A percentile compares a stretch with the other conserved stretches of the same genome.
phyloP scores from a whole-genome alignment of 2,888 invertebrate species.

The Melangyna quadrimaculata region DNA sequence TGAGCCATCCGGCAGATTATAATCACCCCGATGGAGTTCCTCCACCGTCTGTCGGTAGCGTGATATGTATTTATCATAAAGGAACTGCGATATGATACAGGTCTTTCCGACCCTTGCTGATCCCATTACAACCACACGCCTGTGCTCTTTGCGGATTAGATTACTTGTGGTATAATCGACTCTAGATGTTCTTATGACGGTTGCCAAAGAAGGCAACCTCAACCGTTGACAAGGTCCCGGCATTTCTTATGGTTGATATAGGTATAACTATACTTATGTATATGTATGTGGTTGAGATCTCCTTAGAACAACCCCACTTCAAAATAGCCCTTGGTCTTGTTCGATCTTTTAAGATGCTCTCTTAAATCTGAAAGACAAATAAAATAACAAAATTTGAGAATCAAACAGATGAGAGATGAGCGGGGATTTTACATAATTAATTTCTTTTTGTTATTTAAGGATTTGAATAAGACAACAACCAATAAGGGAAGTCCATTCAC shows the following conservation, averaged over 20 bases:
- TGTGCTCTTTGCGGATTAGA: constrained; percentile 76
- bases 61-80: constrained; percentile 83
- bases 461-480: background rate
- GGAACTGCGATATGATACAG: constrained; percentile 84
- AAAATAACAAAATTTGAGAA: constrained; percentile 33
- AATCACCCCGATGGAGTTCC: constrained; percentile 83
- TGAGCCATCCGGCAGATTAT: constrained; percentile 80
- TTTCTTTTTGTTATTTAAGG: background rate
- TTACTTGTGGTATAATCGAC: constrained; percentile 66
- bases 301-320: background rate
- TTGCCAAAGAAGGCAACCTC: constrained; percentile 76
- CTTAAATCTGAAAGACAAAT: constrained; percentile 29
- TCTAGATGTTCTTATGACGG: constrained; percentile 71
- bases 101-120: constrained; percentile 84
- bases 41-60: constrained; percentile 85
- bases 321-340: background rate
- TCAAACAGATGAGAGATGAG: constrained; percentile 36
- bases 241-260: constrained; percentile 39
- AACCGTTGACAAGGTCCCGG: constrained; percentile 76
- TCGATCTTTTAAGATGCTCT: constrained; percentile 10
- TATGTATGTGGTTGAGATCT: background rate
- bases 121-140: constrained; percentile 80
- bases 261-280: background rate
- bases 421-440: background rate
- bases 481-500: background rate